These are phyloP conservation scores for Amblyjoppa proteus DNA, from an alignment of 2,888 invertebrate species.

Conservation along the genomic window DNA sequence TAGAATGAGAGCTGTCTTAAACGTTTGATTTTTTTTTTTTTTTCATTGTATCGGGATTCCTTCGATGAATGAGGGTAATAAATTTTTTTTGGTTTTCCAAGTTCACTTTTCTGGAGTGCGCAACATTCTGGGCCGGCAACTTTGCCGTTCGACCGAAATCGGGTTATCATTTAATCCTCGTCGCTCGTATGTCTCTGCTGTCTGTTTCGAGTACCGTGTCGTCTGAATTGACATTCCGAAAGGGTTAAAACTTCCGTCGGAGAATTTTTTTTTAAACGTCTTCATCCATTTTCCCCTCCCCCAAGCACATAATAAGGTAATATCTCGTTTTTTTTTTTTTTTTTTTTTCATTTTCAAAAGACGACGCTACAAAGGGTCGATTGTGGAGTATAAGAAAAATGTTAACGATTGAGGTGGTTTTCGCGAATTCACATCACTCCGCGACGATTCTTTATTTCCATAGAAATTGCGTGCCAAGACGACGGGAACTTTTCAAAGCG, in stretches of 20 bases:
- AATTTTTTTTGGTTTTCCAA: background rate
- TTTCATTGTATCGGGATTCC: background rate
- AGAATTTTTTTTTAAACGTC: no score
- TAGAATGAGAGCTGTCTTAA: slow-evolving; percentile 8
- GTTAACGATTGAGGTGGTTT: background rate
- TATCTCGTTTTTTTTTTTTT: no score
- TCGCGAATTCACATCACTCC: background rate
- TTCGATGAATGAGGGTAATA: background rate
- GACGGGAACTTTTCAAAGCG: background rate
- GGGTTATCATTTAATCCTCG: no score
- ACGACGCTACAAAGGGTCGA: background rate
- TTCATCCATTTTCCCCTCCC: no score
- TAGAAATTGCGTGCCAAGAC: slow-evolving; percentile 9
- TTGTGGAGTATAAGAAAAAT: background rate
- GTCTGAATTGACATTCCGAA: no score
- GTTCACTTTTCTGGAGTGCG: background rate
- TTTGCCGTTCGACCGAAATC: no score
- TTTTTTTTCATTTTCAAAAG: no score
- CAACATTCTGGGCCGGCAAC: background rate
- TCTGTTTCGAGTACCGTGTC: background rate
- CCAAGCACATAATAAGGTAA: no score
- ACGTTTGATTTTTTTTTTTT: background rate
- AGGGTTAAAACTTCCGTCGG: no score
- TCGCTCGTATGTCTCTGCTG: background rate
- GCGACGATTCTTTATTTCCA: slow-evolving; percentile 16